A percentile compares a stretch with the other conserved stretches of the same genome.
Evolutionary conservation across 92 coral and sea anemone species (phyloP).

Genomic region (Epizoanthus scotinus): DNA sequence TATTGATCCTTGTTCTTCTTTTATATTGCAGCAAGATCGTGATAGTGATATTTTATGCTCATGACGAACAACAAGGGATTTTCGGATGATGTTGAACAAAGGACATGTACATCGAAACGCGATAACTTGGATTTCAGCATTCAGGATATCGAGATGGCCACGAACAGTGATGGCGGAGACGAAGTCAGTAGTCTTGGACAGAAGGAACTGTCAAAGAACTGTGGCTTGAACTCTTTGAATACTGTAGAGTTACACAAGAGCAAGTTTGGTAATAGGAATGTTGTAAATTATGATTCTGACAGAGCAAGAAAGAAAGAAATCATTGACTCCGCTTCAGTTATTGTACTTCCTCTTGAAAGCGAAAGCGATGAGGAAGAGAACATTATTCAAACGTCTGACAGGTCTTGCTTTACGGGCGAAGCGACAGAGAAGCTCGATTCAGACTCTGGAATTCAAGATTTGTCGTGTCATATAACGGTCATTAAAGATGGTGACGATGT

Average conservation of each 20-base stretch:
- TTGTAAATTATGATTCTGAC: neutral
- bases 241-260: neutral
- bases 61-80: slow-evolving; percentile 27
- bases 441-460: neutral
- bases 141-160: neutral
- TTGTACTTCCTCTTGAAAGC: neutral
- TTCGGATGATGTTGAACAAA: neutral
- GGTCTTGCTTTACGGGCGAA: neutral
- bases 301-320: neutral
- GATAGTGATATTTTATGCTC: neutral
- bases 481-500: slow-evolving; percentile 2
- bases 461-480: neutral
- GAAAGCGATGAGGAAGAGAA: neutral
- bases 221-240: neutral
- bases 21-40: slow-evolving; percentile 27
- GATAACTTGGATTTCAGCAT: neutral
- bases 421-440: neutral
- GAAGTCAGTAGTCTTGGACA: neutral
- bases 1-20: slow-evolving; percentile 6
- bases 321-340: neutral
- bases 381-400: neutral
- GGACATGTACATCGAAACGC: neutral
- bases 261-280: neutral
- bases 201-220: neutral
- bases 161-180: neutral